Percentiles rank a stretch among this genome's conserved stretches.
Evolutionary conservation across 2,797 vertebrate species (phyloP).

Genomic region (Xyrichtys novacula): DNA sequence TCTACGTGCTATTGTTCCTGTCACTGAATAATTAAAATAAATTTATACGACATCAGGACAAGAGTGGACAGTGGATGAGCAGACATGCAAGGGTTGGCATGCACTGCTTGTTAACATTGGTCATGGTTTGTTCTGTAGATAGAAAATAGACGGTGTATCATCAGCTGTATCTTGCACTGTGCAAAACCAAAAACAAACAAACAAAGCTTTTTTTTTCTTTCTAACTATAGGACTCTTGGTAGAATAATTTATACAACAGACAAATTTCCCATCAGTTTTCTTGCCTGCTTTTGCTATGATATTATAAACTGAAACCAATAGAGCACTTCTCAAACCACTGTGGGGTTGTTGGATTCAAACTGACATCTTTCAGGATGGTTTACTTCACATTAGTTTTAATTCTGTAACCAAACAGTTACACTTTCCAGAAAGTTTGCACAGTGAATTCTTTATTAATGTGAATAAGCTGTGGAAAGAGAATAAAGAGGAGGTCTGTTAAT

Average conservation of each 20-base stretch:
- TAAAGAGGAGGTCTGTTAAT: constrained; percentile 19
- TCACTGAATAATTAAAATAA: constrained; percentile 37
- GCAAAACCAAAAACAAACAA: not conserved
- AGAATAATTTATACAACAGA: not conserved
- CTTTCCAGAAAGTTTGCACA: constrained; percentile 31
- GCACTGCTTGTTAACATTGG: not conserved
- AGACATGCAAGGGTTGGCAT: not conserved
- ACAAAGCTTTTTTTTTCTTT: not conserved
- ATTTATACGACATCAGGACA: constrained; percentile 20
- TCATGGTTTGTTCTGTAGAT: not conserved
- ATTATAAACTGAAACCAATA: not conserved
- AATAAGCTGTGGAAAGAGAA: constrained; percentile 20
- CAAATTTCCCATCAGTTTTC: not conserved
- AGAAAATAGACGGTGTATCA: not conserved
- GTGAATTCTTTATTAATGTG: constrained; percentile 34
- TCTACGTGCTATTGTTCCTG: constrained; percentile 5
- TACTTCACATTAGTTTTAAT: not conserved
- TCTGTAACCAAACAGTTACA: constrained; percentile 20
- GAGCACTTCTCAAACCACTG: not conserved
- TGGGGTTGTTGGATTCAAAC: constrained; percentile 5
- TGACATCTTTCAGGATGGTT: not conserved
- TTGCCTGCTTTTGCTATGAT: not conserved
- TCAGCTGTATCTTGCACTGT: not conserved
- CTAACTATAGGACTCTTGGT: not conserved
- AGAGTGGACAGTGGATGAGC: constrained; percentile 6